Evolutionary conservation across 2,888 invertebrate species (phyloP).

Genomic region (Loripinus fragilis): DNA sequence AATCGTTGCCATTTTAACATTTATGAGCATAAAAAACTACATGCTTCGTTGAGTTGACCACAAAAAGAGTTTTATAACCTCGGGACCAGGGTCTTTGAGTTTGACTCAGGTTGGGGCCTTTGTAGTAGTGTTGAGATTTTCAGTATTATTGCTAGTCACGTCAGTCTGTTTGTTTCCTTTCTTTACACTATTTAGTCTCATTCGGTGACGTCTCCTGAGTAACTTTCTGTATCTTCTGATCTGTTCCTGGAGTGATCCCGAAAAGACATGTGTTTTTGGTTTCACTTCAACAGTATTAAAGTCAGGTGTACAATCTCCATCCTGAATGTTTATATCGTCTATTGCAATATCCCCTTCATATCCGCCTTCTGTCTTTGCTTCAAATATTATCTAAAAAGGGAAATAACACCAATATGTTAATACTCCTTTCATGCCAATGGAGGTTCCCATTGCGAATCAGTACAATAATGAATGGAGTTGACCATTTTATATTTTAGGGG

Average conservation of each 20-base stretch:
- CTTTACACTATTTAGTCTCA: not conserved
- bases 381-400: slow-evolving; percentile 77
- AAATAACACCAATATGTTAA: too few relatives aligned
- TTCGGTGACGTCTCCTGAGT: slow-evolving; percentile 39
- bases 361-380: slow-evolving; percentile 75
- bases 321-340: slow-evolving; percentile 79
- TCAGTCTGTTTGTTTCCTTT: not conserved
- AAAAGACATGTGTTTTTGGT: slow-evolving; percentile 20
- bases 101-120: too few relatives aligned
- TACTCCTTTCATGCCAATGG: too few relatives aligned
- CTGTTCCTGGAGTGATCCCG: slow-evolving; percentile 39
- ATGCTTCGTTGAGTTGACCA: too few relatives aligned
- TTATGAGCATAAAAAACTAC: too few relatives aligned
- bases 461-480: too few relatives aligned
- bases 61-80: too few relatives aligned
- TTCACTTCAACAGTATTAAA: slow-evolving; percentile 52
- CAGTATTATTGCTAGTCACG: not conserved
- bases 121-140: too few relatives aligned
- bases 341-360: slow-evolving; percentile 80
- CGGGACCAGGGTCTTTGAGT: too few relatives aligned
- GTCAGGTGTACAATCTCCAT: slow-evolving; percentile 72
- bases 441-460: too few relatives aligned
- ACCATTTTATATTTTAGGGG: too few relatives aligned
- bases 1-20: too few relatives aligned
- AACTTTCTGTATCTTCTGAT: slow-evolving; percentile 49